Base-by-base conservation (phyloP, 2,888 invertebrate genomes). In the Frankliniella intonsa region DNA sequence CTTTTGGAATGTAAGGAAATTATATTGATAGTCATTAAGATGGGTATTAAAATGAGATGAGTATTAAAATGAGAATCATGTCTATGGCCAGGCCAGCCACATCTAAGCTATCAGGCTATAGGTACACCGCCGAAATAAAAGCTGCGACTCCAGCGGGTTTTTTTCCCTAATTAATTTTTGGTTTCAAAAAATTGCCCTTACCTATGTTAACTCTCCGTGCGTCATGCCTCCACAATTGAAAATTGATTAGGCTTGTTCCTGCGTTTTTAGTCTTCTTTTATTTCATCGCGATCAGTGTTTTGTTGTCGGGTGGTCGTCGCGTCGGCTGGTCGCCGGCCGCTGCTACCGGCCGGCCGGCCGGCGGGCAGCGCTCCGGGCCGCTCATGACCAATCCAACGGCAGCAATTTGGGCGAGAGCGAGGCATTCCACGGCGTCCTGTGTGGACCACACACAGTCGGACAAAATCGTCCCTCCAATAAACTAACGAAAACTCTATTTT, bases 1-100 rank as follows among this genome's bases (percentile, higher is more conserved):
- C 17, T 17, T n/a, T 19, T 65, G 65, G 69, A 69, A 69, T 25
- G 69, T 22, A 38, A 38, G 69, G 69, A 76, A 76, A 76, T 76
- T 25, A 76, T 25, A 76, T 76, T 22, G 69, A 76, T 25, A 25
- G 69, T 25, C 69, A 76, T 76, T 76, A 76, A 76, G 69, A 76
- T 12, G 69, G 9, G 69, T 25, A 76, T 22, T 11, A 25, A 76
- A 25, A 38, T 38, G 38, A 38, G 38, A 38, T 38, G 38, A 2
- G 38, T 38, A 38, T 38, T 25, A 76, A 76, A 25, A 76, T 76
- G 69, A 76, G 69, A 76, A 76, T 22, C 69, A 22, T 76, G 69
- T 22, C 69, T 22, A 25, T 25, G 25, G 69, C 22, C n/a, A n/a
- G 69, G 19, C 69, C 22, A 22, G 69, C 11, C 9, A n/a, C 9